Base-by-base conservation (phyloP, 2,113 vertebrate species). In the Aegotheles bennettii region DNA sequence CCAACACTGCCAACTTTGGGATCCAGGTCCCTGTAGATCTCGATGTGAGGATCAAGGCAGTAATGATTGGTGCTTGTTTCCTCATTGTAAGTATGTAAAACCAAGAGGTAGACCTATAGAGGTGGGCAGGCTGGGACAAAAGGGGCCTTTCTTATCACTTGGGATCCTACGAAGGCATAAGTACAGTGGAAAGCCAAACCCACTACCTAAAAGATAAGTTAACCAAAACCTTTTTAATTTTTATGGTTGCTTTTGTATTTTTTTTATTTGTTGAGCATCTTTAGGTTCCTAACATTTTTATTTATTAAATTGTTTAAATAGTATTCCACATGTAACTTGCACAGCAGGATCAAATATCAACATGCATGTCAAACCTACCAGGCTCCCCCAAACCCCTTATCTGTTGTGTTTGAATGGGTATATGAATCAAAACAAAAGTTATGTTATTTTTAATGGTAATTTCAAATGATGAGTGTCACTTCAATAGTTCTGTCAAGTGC, bases 1-100 rank as follows among this genome's bases (percentile, higher is more conserved):
- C 99, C 28, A 99, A 99, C 35, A 97, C 99, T 0, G 99, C 99
- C 98, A 99, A 99, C 97, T 99, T 99, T 10, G 99, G 99, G 7
- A 99, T 99, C 83, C 98, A 99, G 83, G 98, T 99, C 71, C 99
- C 99, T 47, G 98, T 98, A 82, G 99, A 99, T 56, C 98, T 99
- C n/a, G 99, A 99, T 6, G 99, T 99, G 95, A 98, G 96, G 64
- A 97, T 99, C 92, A 99, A 99, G 97, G 99, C 99, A 14, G 98
- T 99, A 8, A 98, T 99, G 98, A 99, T 99, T 10, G 99, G 99
- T 13, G 98, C 99, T 40, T 99, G 99, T 93, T 99, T 99, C 84
- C 99, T 99, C 75, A 98, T 99, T 68, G 99, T 99, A 97, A 99
- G 99, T 99, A 75, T 36, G 53, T 21, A 68, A 38, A 64, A 29